A percentile compares a stretch with the other conserved stretches of the same genome.
phyloP scores from a whole-genome alignment of 2,888 invertebrate species.

The Aspidiotus destructor region DNA sequence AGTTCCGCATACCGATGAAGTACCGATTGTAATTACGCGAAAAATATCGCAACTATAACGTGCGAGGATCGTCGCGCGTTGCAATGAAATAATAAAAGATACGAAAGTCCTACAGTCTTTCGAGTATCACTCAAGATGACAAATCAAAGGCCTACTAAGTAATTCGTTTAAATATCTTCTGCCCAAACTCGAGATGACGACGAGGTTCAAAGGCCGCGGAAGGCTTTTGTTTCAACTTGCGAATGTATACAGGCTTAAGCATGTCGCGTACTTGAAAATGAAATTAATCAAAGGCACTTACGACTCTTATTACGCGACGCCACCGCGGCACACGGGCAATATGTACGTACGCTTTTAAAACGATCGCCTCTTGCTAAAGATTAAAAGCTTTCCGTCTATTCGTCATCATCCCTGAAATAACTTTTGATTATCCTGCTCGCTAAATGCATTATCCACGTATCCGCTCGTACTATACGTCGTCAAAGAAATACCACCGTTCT shows the following conservation, averaged over 20 bases:
- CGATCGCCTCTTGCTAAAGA: conserved; percentile 29
- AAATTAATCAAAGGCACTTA: conserved; percentile 33
- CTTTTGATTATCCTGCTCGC: conserved; percentile 30
- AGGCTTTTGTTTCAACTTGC: conserved; percentile 26
- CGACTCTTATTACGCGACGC: conserved; percentile 29
- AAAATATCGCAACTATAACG: no score
- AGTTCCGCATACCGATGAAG: no score
- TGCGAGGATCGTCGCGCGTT: no score
- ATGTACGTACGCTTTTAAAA: conserved; percentile 27
- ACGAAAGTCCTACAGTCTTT: conserved; percentile 24
- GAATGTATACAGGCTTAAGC: conserved; percentile 17
- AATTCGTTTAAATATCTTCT: conserved; percentile 32
- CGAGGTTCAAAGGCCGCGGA: conserved; percentile 29
- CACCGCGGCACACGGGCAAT: not conserved
- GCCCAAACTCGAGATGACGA: conserved; percentile 19
- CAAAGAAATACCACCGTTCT: not conserved
- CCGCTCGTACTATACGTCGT: not conserved
- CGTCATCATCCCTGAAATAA: conserved; percentile 29
- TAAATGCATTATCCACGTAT: conserved; percentile 27
- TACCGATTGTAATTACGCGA: no score
- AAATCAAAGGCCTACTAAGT: conserved; percentile 28
- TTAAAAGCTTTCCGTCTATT: conserved; percentile 28
- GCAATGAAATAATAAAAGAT: conserved; percentile 5
- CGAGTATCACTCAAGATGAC: conserved; percentile 30
- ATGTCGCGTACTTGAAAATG: conserved; percentile 30